These are phyloP conservation scores for Noctilio leporinus DNA, from an alignment of 2,113 vertebrate genomes.

Conservation along the genomic window DNA sequence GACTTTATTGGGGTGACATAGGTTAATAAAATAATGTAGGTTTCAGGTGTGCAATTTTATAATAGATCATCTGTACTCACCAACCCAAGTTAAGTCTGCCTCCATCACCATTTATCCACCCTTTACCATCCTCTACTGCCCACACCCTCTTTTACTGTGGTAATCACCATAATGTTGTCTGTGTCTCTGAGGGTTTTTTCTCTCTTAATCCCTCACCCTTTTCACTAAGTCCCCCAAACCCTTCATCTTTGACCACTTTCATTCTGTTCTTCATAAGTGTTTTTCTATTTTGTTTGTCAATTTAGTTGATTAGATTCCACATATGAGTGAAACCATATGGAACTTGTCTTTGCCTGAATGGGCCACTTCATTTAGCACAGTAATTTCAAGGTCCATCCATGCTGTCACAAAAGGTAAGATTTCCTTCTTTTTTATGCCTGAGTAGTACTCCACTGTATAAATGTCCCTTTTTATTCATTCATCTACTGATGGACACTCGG, in stretches of 20 bases:
- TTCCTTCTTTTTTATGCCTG: neutral
- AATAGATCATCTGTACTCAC: too few species aligned
- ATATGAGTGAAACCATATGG: neutral
- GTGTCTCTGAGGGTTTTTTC: neutral
- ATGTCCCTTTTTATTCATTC: neutral
- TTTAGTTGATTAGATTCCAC: neutral
- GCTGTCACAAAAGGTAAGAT: neutral
- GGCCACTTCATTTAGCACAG: neutral
- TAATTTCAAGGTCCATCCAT: neutral
- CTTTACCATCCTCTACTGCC: neutral
- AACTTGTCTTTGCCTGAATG: neutral
- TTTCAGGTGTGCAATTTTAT: too few species aligned
- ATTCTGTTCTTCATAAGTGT: neutral
- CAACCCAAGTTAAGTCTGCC: too few species aligned
- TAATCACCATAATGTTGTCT: neutral
- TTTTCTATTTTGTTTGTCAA: neutral
- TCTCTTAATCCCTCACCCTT: neutral
- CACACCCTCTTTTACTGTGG: neutral
- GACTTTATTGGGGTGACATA: neutral
- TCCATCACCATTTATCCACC: neutral
- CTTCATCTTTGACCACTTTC: neutral
- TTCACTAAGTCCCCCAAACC: neutral
- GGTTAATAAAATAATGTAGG: neutral
- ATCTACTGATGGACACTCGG: neutral
- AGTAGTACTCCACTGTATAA: neutral